phyloP scores from a whole-genome alignment of 2,888 invertebrate genomes.

The Andrena fulva region DNA sequence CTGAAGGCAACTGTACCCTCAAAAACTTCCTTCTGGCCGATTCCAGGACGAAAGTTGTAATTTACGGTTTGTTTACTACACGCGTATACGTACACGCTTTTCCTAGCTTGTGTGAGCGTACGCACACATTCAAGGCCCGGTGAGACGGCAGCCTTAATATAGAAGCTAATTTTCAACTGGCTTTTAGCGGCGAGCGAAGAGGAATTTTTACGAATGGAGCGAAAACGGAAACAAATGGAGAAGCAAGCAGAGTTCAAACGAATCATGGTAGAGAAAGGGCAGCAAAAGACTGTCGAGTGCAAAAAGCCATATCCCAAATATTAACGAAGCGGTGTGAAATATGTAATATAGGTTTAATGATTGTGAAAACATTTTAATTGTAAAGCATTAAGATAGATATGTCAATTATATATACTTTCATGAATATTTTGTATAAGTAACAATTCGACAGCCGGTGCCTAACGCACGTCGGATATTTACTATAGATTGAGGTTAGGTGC shows the following conservation, averaged over 20 bases:
- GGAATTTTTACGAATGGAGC: slow-evolving; percentile 67
- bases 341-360: background rate
- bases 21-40: no score
- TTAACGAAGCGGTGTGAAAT: slow-evolving; percentile 16
- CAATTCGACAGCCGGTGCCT: no score
- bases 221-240: slow-evolving; percentile 75
- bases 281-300: slow-evolving; percentile 2
- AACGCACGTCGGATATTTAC: background rate
- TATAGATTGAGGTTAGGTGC: slow-evolving; percentile 30
- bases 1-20: no score
- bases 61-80: no score
- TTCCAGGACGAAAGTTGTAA: no score
- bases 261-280: slow-evolving; percentile 66
- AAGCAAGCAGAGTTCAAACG: slow-evolving; percentile 75
- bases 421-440: background rate
- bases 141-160: no score
- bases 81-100: no score
- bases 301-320: slow-evolving; percentile 54
- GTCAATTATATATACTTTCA: slow-evolving; percentile 6
- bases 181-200: slow-evolving; percentile 41
- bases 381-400: background rate
- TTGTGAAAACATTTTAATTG: background rate
- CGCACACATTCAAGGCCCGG: no score
- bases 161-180: background rate
- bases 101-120: no score